These are phyloP conservation scores for Mystacornis crossleyi DNA, from an alignment of 2,113 vertebrate genomes.

Conservation along the genomic window DNA sequence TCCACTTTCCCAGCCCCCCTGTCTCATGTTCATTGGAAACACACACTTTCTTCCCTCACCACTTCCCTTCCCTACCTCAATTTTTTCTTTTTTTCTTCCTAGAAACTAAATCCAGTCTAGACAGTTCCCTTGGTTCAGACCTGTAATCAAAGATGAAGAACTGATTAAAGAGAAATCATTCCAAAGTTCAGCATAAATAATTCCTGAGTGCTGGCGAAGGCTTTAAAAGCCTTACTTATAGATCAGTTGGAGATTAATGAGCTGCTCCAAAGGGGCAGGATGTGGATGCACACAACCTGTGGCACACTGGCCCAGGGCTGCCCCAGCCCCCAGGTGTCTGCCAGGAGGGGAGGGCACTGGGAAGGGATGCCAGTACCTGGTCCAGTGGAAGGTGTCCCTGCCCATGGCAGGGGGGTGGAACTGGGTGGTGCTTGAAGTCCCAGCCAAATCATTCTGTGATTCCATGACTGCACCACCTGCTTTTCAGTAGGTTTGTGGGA, in stretches of 20 bases:
- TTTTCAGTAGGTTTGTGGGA: background rate
- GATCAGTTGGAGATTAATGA: conserved; percentile 24
- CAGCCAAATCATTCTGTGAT: background rate
- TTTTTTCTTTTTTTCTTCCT: conserved; percentile 36
- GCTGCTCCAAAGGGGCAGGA: conserved; percentile 7
- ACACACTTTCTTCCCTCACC: background rate
- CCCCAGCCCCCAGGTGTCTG: background rate
- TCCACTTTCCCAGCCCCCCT: background rate
- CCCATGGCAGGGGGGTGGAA: background rate
- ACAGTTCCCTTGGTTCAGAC: conserved; percentile 37
- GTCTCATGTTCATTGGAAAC: conserved; percentile 46
- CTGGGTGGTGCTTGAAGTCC: background rate
- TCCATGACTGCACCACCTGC: background rate
- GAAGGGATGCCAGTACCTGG: background rate
- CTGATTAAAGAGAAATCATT: conserved; percentile 55
- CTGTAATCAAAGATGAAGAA: conserved; percentile 50
- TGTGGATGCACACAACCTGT: background rate
- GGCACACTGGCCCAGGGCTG: background rate
- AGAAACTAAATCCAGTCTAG: conserved; percentile 67
- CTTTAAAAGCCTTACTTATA: conserved; percentile 28
- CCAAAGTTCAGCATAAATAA: conserved; percentile 33
- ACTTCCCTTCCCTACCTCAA: conserved; percentile 9
- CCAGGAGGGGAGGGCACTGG: background rate
- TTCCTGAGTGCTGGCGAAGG: conserved; percentile 11
- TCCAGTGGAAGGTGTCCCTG: background rate